These are phyloP conservation scores for Benitochromis conjunctus DNA, from an alignment of 2,113 vertebrate genomes.

Conservation along the genomic window DNA sequence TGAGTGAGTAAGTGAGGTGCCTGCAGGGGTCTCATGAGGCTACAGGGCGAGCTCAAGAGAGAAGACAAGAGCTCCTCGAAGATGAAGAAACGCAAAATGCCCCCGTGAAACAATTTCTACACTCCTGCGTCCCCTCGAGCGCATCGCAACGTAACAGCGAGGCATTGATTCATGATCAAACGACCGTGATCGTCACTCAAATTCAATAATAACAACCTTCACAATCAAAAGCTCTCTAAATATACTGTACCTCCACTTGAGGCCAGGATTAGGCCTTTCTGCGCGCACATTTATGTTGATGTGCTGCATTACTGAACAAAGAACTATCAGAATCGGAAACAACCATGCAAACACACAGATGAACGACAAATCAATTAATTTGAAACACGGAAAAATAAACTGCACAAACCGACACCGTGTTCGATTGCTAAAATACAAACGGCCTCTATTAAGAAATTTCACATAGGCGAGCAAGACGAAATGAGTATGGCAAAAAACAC, in stretches of 20 bases:
- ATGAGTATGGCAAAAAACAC: background rate
- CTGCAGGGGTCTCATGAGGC: slow-evolving; percentile 63
- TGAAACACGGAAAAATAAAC: slow-evolving; percentile 36
- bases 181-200: slow-evolving; percentile 73
- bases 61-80: slow-evolving; percentile 58
- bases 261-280: slow-evolving; percentile 77
- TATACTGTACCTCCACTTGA: slow-evolving; percentile 72
- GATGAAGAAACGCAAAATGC: slow-evolving; percentile 39
- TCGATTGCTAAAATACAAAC: slow-evolving; percentile 4
- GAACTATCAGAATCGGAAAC: slow-evolving; percentile 62
- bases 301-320: slow-evolving; percentile 73
- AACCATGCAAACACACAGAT: slow-evolving; percentile 63
- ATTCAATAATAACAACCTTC: slow-evolving; percentile 73
- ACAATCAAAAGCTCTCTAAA: slow-evolving; percentile 63
- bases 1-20: slow-evolving; percentile 26
- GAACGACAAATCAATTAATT: slow-evolving; percentile 75
- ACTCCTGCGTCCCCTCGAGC: slow-evolving; percentile 60
- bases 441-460: background rate
- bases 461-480: background rate
- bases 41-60: slow-evolving; percentile 58
- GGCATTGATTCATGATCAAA: slow-evolving; percentile 74
- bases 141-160: slow-evolving; percentile 42
- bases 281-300: slow-evolving; percentile 54
- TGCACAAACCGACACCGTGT: slow-evolving; percentile 14
- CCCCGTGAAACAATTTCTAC: slow-evolving; percentile 70